Conservation (phyloP, 2,888 invertebrate species). For the Anticlea derivata region DNA sequence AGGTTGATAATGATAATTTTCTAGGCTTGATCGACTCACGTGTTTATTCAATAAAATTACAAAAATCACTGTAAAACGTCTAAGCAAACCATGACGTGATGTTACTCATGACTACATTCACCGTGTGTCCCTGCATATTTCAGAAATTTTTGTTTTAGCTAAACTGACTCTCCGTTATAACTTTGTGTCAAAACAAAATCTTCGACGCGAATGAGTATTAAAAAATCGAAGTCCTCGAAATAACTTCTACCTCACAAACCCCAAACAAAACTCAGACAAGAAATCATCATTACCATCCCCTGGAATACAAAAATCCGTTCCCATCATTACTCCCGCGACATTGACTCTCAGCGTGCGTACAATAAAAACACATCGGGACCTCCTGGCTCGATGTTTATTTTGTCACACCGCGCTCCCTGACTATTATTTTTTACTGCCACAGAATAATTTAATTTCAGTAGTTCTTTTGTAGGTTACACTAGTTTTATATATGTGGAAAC, state of each 20-base stretch:
- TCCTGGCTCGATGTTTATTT: constrained; percentile 72
- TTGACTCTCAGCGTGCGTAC: constrained; percentile 68
- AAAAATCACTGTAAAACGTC: no score
- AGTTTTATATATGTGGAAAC: no score
- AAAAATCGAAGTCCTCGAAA: constrained; percentile 14
- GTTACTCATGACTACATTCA: no score
- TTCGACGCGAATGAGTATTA: neutral
- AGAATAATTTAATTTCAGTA: constrained; percentile 11
- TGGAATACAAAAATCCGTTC: constrained; percentile 55
- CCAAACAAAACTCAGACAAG: constrained; percentile 41
- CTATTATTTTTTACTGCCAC: constrained; percentile 36
- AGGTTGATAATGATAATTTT: no score
- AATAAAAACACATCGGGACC: constrained; percentile 73
- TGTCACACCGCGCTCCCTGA: constrained; percentile 50
- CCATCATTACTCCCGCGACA: constrained; percentile 72
- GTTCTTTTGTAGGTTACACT: no score
- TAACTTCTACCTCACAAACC: constrained; percentile 28
- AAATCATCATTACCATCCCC: constrained; percentile 55
- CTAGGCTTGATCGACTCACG: no score
- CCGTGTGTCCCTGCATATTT: no score
- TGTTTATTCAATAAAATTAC: no score
- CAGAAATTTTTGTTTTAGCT: neutral
- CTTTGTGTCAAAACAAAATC: constrained; percentile 11
- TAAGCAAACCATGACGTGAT: no score
- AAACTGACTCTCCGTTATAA: constrained; percentile 6